phyloP scores from a whole-genome alignment of 1,140 invertebrate species.

The Panonychus citri region DNA sequence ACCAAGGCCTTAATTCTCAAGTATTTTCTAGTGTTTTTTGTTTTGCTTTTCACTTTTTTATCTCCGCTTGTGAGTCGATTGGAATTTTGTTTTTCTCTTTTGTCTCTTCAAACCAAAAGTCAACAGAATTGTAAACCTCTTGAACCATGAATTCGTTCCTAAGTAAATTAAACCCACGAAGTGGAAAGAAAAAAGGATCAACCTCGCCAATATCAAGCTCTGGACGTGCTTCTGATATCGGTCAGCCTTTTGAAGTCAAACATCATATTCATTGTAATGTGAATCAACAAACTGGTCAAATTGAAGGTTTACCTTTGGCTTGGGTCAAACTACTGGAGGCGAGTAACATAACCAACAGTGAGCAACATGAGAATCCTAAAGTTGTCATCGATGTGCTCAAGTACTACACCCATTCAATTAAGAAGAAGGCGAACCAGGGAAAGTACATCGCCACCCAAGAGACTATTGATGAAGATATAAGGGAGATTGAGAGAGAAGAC shows the following conservation, averaged over 20 bases:
- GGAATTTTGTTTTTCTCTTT: too few species aligned
- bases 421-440: constrained; percentile 37
- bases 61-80: too few species aligned
- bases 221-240: constrained; percentile 13
- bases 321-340: constrained; percentile 55
- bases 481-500: constrained; percentile 6
- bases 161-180: background rate
- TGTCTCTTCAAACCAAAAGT: too few species aligned
- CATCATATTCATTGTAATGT: constrained; percentile 55
- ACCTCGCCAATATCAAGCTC: background rate
- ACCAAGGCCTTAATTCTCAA: too few species aligned
- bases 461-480: constrained; percentile 20
- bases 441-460: constrained; percentile 47
- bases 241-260: constrained; percentile 28
- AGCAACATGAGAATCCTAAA: constrained; percentile 72
- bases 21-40: too few species aligned
- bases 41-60: too few species aligned
- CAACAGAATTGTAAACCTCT: too few species aligned
- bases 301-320: constrained; percentile 48
- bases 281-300: constrained; percentile 44
- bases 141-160: background rate
- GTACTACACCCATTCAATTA: constrained; percentile 66
- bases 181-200: background rate
- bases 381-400: constrained; percentile 73
- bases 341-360: constrained; percentile 51